phyloP scores from a whole-genome alignment of 2,113 vertebrate species.

The Nycticebus coucang region DNA sequence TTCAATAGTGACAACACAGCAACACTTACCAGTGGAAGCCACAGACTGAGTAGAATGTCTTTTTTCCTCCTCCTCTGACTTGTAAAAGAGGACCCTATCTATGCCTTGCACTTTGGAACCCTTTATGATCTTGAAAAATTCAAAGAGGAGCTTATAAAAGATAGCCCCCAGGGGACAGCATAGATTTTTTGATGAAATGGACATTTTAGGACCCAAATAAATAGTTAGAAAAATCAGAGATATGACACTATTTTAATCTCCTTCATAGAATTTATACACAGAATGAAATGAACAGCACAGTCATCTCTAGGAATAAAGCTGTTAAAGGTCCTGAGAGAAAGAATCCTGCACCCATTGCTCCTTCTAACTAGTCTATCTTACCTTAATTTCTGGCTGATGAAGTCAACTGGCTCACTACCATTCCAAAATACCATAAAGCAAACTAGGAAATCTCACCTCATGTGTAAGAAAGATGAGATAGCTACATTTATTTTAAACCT shows the following conservation, averaged over 20 bases:
- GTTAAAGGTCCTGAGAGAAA: not conserved
- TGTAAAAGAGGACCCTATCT: not conserved
- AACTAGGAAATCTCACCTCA: not conserved
- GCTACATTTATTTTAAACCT: not conserved
- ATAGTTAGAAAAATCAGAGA: not conserved
- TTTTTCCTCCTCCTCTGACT: not conserved
- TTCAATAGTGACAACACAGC: not conserved
- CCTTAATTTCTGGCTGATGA: not conserved
- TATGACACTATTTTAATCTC: not conserved
- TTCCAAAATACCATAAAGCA: not conserved
- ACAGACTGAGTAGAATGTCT: not conserved
- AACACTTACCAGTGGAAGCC: not conserved
- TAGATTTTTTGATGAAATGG: not conserved
- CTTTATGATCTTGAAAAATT: not conserved
- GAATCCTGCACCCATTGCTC: not conserved
- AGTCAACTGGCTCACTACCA: not conserved
- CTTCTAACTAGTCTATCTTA: not conserved
- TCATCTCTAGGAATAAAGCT: not conserved
- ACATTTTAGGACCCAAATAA: not conserved
- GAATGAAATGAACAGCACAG: not conserved
- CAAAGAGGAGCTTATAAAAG: not conserved
- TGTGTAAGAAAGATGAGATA: not conserved
- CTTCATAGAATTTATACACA: not conserved
- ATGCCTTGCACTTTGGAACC: not conserved
- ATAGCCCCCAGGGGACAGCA: not conserved